Evolutionary conservation across 2,888 invertebrate genomes (phyloP).

Genomic region (Venusia cambrica): DNA sequence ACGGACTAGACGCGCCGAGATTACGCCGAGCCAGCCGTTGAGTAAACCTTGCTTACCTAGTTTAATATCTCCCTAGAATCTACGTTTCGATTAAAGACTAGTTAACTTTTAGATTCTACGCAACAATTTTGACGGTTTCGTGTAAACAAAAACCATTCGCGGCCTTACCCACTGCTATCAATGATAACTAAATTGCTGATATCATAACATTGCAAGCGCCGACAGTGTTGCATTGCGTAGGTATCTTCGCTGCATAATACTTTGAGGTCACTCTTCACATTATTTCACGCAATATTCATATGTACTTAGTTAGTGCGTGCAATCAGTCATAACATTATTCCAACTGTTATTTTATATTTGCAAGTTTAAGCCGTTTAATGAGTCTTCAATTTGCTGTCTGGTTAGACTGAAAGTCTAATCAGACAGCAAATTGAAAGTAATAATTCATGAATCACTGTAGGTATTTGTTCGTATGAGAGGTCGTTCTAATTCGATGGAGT

Average conservation of each 20-base stretch:
- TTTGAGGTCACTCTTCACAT: constrained; percentile 29
- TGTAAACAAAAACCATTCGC: constrained; percentile 41
- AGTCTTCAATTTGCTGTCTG: too few relatives aligned
- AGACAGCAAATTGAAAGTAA: constrained; percentile 23
- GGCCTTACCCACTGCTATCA: constrained; percentile 50
- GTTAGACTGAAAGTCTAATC: constrained; percentile 33
- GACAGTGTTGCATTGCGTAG: constrained; percentile 32
- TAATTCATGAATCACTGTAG: constrained; percentile 25
- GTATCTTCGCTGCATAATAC: constrained; percentile 29
- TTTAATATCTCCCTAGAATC: constrained; percentile 25
- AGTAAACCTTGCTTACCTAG: constrained; percentile 35
- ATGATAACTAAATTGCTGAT: constrained; percentile 41
- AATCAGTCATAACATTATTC: constrained; percentile 10
- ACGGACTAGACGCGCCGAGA: constrained; percentile 63
- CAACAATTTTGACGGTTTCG: constrained; percentile 37
- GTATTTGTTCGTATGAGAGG: too few relatives aligned
- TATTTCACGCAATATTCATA: constrained; percentile 21
- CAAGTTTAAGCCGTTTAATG: constrained; percentile 13
- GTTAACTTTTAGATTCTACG: constrained; percentile 36
- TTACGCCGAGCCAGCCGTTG: constrained; percentile 39
- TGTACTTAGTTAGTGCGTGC: constrained; percentile 9
- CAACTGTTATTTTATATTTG: constrained; percentile 14
- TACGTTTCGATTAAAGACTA: constrained; percentile 31
- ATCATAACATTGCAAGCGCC: constrained; percentile 40
- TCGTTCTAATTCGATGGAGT: constrained; percentile 27